These are phyloP conservation scores for Drosophila seguyi DNA, from an alignment of 1,140 invertebrate genomes.

Conservation along the genomic window DNA sequence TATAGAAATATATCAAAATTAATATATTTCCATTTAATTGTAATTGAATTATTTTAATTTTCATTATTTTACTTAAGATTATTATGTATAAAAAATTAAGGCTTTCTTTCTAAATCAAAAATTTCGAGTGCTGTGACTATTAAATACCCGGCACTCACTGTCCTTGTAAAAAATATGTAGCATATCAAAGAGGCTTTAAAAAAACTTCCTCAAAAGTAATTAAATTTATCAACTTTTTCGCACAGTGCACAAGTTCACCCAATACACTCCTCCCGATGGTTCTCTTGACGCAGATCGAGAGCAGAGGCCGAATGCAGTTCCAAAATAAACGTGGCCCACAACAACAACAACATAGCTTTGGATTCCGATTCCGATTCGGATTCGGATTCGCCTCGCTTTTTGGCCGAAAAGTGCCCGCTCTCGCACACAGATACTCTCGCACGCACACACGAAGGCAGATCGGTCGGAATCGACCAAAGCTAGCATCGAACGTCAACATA, in stretches of 20 bases:
- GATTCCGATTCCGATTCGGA: slow-evolving; percentile 13
- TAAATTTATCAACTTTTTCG: background rate
- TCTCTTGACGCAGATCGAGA: slow-evolving; percentile 53
- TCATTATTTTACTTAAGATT: too few species aligned
- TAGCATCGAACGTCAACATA: slow-evolving; percentile 84
- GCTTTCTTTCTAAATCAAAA: too few species aligned
- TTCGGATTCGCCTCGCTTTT: slow-evolving; percentile 39
- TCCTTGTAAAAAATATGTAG: background rate
- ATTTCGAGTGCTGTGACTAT: too few species aligned
- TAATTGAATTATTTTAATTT: too few species aligned
- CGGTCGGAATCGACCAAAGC: slow-evolving; percentile 73
- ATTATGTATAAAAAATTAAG: too few species aligned
- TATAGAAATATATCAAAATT: too few species aligned
- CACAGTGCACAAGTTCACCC: slow-evolving; percentile 21
- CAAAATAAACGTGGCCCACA: slow-evolving; percentile 52
- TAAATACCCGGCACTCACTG: background rate
- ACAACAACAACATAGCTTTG: slow-evolving; percentile 28
- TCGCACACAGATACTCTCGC: slow-evolving; percentile 43
- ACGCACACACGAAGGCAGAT: slow-evolving; percentile 53
- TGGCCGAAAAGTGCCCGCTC: slow-evolving; percentile 62
- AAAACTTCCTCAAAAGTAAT: too few species aligned
- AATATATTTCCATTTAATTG: too few species aligned
- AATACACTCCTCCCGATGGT: slow-evolving; percentile 4
- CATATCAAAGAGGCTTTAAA: background rate
- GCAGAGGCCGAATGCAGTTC: slow-evolving; percentile 62